These are phyloP conservation scores for Diarsia rubi DNA, from an alignment of 2,888 invertebrate genomes.

Conservation along the genomic window DNA sequence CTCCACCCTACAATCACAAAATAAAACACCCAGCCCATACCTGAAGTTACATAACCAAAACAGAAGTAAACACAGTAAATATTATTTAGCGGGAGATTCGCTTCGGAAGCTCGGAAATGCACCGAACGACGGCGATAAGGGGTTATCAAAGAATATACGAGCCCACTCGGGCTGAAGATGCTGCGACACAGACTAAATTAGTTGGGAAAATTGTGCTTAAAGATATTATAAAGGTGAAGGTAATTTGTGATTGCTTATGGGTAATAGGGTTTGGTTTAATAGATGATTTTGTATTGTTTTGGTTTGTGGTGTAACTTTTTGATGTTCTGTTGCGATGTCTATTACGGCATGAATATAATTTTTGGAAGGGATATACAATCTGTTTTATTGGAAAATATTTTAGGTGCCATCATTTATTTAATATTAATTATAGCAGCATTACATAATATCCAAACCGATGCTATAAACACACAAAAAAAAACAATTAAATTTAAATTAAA, in stretches of 20 bases:
- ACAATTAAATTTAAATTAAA: too few species aligned
- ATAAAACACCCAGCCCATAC: slow-evolving; percentile 3
- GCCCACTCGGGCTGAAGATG: slow-evolving; percentile 57
- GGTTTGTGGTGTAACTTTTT: background rate
- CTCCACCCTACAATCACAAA: slow-evolving; percentile 16
- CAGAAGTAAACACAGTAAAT: slow-evolving; percentile 51
- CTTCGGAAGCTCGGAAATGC: slow-evolving; percentile 70
- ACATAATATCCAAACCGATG: too few species aligned
- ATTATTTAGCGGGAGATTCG: slow-evolving; percentile 58
- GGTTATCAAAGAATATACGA: slow-evolving; percentile 82
- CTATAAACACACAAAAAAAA: too few species aligned
- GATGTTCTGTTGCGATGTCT: background rate
- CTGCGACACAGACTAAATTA: slow-evolving; percentile 61
- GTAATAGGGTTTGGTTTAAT: slow-evolving; percentile 18
- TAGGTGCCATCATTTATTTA: too few species aligned
- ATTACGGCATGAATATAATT: background rate
- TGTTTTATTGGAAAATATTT: background rate
- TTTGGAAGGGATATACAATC: too few species aligned
- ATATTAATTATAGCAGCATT: too few species aligned
- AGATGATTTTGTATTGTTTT: slow-evolving; percentile 15
- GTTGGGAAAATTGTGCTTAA: slow-evolving; percentile 48
- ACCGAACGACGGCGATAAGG: slow-evolving; percentile 76
- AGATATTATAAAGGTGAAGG: slow-evolving; percentile 47
- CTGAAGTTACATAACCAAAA: slow-evolving; percentile 37
- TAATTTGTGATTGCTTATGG: slow-evolving; percentile 48